Evolutionary conservation across 2,888 invertebrate species (phyloP).

Genomic region (Venustoraphidia nigricollis): DNA sequence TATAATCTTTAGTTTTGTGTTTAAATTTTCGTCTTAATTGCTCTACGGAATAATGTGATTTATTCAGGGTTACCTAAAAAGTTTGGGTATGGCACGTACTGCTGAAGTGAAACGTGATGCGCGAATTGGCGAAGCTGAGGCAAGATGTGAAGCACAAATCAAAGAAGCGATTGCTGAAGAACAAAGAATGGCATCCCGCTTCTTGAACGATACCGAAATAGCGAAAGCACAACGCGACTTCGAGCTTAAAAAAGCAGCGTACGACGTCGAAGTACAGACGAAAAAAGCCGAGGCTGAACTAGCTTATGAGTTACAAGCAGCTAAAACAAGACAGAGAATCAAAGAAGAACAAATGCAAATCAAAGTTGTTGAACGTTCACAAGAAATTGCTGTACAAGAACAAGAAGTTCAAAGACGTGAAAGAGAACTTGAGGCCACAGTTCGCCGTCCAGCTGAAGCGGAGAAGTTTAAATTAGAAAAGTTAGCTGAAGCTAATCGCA

Average conservation of each 20-base stretch:
- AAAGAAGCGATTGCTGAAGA: constrained; percentile 95
- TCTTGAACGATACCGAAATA: constrained; percentile 91
- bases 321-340: constrained; percentile 88
- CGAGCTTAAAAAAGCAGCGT: constrained; percentile 91
- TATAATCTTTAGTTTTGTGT: no score
- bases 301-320: constrained; percentile 86
- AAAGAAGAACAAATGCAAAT: constrained; percentile 98
- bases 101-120: constrained; percentile 93
- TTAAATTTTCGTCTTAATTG: not conserved
- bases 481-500: constrained; percentile 82
- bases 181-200: constrained; percentile 86
- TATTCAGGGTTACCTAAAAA: constrained; percentile 74
- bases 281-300: constrained; percentile 87
- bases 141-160: constrained; percentile 78
- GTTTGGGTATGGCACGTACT: constrained; percentile 87
- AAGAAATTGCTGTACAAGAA: constrained; percentile 66
- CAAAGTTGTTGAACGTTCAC: constrained; percentile 76
- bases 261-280: constrained; percentile 93
- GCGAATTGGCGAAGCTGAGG: constrained; percentile 93
- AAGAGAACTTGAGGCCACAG: constrained; percentile 81
- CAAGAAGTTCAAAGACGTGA: constrained; percentile 79
- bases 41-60: not conserved
- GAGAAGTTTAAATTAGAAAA: constrained; percentile 85
- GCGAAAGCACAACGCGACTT: constrained; percentile 94
- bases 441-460: constrained; percentile 90